Evolutionary conservation across 1,140 invertebrate genomes (phyloP).

Genomic region (Brachionus rotundiformis): DNA sequence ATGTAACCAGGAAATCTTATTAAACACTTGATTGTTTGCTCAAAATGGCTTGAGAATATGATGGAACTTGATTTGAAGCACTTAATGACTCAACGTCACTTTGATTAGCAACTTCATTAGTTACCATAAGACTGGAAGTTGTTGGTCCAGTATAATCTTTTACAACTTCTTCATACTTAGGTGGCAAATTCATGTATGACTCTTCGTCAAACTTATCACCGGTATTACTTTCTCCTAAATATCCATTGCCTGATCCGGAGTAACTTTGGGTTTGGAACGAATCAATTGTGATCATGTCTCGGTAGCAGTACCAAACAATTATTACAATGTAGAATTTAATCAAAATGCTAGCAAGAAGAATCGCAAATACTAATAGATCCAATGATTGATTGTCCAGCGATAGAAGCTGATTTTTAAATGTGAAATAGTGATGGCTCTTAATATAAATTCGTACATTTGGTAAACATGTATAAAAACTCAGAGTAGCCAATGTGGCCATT

Average conservation of each 20-base stretch:
- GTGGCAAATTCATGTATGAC: constrained; percentile 21
- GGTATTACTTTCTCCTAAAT: constrained; percentile 15
- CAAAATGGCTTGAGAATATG: constrained; percentile 5
- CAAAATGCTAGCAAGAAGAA: constrained; percentile 30
- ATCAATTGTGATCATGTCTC: constrained; percentile 26
- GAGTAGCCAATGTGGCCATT: constrained; percentile 19
- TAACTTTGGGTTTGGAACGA: constrained; percentile 15
- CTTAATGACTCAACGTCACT: not conserved
- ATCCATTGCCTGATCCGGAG: not conserved
- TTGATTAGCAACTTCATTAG: constrained; percentile 12
- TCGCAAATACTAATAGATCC: constrained; percentile 23
- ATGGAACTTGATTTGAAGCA: not conserved
- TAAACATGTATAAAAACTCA: constrained; percentile 32
- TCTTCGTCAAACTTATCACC: constrained; percentile 33
- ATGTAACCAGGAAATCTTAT: not conserved
- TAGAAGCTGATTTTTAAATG: not conserved
- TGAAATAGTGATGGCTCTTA: constrained; percentile 8
- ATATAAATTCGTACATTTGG: constrained; percentile 15
- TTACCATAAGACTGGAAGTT: constrained; percentile 25
- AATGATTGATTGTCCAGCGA: constrained; percentile 27
- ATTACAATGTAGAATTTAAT: constrained; percentile 23
- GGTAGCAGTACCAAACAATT: constrained; percentile 38
- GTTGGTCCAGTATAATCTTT: not conserved
- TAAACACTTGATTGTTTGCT: not conserved
- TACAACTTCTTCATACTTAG: constrained; percentile 37